phyloP scores from a whole-genome alignment of 1,140 invertebrate genomes.

The Schlechtendalia chinensis region DNA sequence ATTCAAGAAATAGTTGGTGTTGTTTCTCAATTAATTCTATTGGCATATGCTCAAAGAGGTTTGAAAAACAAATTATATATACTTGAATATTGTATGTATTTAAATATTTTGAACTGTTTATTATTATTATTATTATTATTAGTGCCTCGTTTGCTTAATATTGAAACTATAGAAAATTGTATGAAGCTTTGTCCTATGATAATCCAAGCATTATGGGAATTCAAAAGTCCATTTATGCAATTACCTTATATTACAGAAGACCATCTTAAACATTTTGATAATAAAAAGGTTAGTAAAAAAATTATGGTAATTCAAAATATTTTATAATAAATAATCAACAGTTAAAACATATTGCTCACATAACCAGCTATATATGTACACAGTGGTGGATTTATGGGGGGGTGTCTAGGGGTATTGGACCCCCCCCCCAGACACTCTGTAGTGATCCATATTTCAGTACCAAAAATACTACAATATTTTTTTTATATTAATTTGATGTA shows the following conservation, averaged over 20 bases:
- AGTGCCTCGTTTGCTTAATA: conserved; percentile 77
- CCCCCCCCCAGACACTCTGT: too few species aligned
- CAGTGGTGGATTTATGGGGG: too few species aligned
- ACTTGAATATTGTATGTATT: neutral
- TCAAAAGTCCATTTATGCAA: conserved; percentile 89
- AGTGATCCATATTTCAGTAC: too few species aligned
- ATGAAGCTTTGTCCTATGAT: conserved; percentile 97
- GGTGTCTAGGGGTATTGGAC: too few species aligned
- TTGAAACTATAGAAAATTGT: conserved; percentile 95
- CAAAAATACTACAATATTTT: too few species aligned
- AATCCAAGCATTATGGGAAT: conserved; percentile 94
- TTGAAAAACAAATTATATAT: conserved; percentile 55
- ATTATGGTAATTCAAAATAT: conserved; percentile 51
- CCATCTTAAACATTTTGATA: conserved; percentile 85
- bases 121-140: conserved; percentile 54
- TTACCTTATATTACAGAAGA: conserved; percentile 94
- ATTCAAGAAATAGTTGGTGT: conserved; percentile 97
- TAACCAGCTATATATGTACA: too few species aligned
- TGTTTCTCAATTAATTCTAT: conserved; percentile 86
- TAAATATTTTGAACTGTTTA: neutral
- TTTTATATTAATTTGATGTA: too few species aligned
- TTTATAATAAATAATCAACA: too few species aligned
- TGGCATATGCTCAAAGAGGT: conserved; percentile 88
- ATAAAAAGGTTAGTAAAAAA: conserved; percentile 67
- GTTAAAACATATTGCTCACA: neutral